Evolutionary conservation across 2,797 vertebrate species (phyloP).

Genomic region (Darevskia nairensis): DNA sequence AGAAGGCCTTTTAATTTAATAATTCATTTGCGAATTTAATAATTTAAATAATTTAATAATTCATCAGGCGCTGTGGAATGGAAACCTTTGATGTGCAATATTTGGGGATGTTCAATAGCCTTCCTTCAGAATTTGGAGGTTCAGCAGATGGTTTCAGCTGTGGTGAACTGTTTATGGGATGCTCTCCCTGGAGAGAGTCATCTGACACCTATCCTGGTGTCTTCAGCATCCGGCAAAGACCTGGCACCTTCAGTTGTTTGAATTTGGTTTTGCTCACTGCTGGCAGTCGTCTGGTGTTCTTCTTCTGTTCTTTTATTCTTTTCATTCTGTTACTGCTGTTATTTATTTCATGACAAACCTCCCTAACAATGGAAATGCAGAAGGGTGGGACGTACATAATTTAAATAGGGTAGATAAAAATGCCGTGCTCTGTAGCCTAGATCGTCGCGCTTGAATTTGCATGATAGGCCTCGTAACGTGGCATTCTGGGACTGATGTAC

Average conservation of each 20-base stretch:
- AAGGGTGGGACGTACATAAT: not conserved
- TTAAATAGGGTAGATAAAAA: not conserved
- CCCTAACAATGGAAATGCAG: not conserved
- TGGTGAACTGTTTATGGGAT: not conserved
- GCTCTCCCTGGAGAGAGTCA: no score
- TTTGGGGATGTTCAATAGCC: not conserved
- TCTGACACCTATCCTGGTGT: not conserved
- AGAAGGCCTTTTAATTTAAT: not conserved
- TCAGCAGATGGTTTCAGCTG: not conserved
- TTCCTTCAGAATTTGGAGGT: not conserved
- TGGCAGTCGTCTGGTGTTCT: not conserved
- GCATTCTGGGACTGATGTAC: constrained; percentile 48
- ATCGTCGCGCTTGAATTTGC: not conserved
- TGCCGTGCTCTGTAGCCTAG: not conserved
- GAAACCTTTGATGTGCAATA: accelerated
- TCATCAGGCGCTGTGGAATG: constrained; percentile 37
- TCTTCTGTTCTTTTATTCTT: not conserved
- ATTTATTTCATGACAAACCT: not conserved
- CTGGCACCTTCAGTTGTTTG: not conserved
- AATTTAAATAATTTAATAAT: constrained; percentile 4
- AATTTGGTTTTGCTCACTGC: not conserved
- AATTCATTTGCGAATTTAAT: constrained; percentile 22
- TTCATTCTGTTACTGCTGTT: not conserved
- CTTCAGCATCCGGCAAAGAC: not conserved
- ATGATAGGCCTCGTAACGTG: constrained; percentile 43